Percentiles rank a stretch among this genome's conserved stretches.
Evolutionary conservation across 2,797 vertebrate genomes (phyloP).

Genomic region (Crax fasciolata): DNA sequence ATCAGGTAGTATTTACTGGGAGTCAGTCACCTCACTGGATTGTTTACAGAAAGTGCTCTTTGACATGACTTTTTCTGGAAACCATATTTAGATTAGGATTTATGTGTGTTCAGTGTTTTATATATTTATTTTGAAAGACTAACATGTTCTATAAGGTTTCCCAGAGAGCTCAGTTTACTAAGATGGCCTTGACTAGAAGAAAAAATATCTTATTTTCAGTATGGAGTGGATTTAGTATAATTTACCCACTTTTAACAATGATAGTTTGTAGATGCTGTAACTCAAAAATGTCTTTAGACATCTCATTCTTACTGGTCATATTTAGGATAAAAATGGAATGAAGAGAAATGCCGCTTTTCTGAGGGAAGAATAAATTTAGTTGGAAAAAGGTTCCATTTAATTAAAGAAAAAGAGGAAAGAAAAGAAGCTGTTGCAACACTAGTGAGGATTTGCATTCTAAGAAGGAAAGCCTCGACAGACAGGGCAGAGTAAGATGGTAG

Average conservation of each 20-base stretch:
- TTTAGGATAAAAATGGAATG: not conserved
- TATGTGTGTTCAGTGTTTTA: not conserved
- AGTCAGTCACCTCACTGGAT: not conserved
- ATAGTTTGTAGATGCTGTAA: not conserved
- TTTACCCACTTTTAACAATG: not conserved
- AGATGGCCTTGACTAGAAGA: not conserved
- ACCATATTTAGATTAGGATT: constrained; percentile 54
- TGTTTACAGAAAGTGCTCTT: constrained; percentile 42
- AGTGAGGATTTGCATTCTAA: not conserved
- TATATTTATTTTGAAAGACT: not conserved
- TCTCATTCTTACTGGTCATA: not conserved
- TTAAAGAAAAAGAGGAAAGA: not conserved
- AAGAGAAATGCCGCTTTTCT: not conserved
- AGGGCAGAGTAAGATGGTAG: not conserved
- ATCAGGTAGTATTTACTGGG: constrained; percentile 37
- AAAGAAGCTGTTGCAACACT: not conserved
- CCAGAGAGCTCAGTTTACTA: not conserved
- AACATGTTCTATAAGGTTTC: not conserved
- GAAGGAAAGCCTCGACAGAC: not conserved
- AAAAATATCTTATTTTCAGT: not conserved
- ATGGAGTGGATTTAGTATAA: not conserved
- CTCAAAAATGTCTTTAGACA: not conserved
- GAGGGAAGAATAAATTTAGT: not conserved
- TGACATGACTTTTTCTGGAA: constrained; percentile 18
- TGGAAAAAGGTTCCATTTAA: not conserved